A percentile compares a stretch with the other conserved stretches of the same genome.
Conservation (phyloP, 1,140 invertebrate genomes). For the Sarcophaga bullata region DNA sequence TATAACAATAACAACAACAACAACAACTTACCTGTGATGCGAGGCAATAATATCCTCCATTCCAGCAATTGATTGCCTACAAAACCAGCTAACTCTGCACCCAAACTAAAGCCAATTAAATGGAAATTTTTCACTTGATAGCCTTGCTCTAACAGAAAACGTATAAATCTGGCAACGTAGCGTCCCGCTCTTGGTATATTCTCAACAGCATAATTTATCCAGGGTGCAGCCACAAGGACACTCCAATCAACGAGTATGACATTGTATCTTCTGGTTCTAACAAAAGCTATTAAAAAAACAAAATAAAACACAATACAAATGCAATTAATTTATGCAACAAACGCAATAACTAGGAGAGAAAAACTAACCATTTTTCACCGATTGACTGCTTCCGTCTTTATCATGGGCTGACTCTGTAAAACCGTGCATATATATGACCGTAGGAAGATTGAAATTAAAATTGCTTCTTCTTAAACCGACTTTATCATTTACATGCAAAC, state of each 20-base stretch:
- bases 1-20: too few relatives aligned
- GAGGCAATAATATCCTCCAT: constrained; percentile 68
- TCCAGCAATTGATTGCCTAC: constrained; percentile 75
- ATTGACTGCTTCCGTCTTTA: constrained; percentile 68
- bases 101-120: constrained; percentile 87
- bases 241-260: constrained; percentile 82
- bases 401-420: constrained; percentile 75
- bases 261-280: constrained; percentile 74
- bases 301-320: constrained; percentile 31
- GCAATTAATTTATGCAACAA: too few relatives aligned
- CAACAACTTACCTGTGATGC: constrained; percentile 69
- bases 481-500: constrained; percentile 58
- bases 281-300: constrained; percentile 71
- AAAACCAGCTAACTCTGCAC: constrained; percentile 89
- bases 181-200: constrained; percentile 75
- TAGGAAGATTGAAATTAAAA: constrained; percentile 70
- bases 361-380: constrained; percentile 73
- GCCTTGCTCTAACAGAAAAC: constrained; percentile 70
- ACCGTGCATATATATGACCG: constrained; percentile 81
- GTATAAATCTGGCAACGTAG: constrained; percentile 73
- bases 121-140: constrained; percentile 74
- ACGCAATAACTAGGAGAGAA: constrained; percentile 74
- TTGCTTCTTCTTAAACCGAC: constrained; percentile 64
- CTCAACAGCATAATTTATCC: constrained; percentile 76
- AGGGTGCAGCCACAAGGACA: constrained; percentile 74